Evolutionary conservation across 2,888 invertebrate genomes (phyloP).

Genomic region (Crepidodera aurea): DNA sequence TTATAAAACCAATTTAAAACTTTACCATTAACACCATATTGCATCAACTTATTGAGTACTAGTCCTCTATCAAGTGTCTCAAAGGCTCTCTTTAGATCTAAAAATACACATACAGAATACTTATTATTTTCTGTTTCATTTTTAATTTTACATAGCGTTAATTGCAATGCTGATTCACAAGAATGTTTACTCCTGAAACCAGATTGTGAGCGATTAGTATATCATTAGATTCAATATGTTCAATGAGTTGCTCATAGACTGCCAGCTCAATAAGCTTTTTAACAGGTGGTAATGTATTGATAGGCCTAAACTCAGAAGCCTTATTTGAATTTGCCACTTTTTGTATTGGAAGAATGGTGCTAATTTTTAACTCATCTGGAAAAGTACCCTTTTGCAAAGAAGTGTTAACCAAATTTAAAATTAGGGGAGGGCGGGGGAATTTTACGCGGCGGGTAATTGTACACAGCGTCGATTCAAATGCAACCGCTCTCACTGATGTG

Average conservation of each 20-base stretch:
- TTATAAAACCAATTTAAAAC: slow-evolving; percentile 9
- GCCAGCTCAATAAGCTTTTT: slow-evolving; percentile 5
- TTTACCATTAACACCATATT: slow-evolving; percentile 16
- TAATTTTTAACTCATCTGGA: slow-evolving; percentile 10
- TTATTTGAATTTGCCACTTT: slow-evolving; percentile 13
- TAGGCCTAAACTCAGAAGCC: slow-evolving; percentile 6
- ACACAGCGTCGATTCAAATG: neutral
- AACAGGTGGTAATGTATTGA: slow-evolving; percentile 5
- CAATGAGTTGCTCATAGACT: slow-evolving; percentile 14
- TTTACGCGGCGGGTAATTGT: neutral
- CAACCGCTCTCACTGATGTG: neutral
- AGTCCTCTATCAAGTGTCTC: slow-evolving; percentile 14
- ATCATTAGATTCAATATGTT: neutral
- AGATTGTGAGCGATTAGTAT: slow-evolving; percentile 1
- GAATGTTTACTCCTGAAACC: slow-evolving; percentile 18
- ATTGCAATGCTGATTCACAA: slow-evolving; percentile 16
- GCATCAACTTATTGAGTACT: slow-evolving; percentile 7
- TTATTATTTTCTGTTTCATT: slow-evolving; percentile 8
- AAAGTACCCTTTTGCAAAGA: neutral
- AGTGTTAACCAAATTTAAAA: neutral
- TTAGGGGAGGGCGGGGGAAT: neutral
- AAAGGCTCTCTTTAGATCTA: too few relatives aligned
- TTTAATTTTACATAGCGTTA: slow-evolving; percentile 13
- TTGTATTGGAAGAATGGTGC: slow-evolving; percentile 7
- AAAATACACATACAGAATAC: neutral